phyloP scores from a whole-genome alignment of 2,888 invertebrate species.

The Brachyptera putata region DNA sequence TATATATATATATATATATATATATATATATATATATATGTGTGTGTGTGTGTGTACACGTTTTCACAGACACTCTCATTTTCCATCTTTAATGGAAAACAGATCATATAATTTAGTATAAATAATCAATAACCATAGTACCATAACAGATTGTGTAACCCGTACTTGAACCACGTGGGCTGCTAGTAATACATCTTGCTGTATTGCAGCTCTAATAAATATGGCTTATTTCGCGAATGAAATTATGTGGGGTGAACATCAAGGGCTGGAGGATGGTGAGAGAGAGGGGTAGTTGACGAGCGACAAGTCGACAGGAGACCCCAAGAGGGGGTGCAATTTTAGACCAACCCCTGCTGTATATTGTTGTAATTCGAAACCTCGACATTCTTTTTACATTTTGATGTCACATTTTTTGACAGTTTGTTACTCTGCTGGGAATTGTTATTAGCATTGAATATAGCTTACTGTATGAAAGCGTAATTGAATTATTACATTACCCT shows the following conservation, averaged over 20 bases:
- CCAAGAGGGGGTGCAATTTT: conserved; percentile 22
- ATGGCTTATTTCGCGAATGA: conserved; percentile 14
- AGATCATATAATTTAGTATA: too few species aligned
- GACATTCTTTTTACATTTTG: conserved; percentile 18
- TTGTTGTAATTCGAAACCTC: conserved; percentile 23
- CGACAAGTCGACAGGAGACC: conserved; percentile 17
- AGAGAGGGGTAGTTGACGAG: conserved; percentile 13
- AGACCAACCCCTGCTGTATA: conserved; percentile 21
- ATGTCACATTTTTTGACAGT: conserved; percentile 28
- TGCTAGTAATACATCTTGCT: too few species aligned
- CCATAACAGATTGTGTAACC: too few species aligned
- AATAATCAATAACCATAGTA: too few species aligned
- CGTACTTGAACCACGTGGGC: too few species aligned
- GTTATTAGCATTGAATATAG: conserved; percentile 17
- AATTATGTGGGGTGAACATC: conserved; percentile 19
- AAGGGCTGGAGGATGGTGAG: conserved; percentile 2
- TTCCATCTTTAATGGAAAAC: too few species aligned
- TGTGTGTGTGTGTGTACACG: too few species aligned
- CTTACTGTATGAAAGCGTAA: conserved; percentile 8
- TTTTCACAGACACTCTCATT: too few species aligned
- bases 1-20: too few species aligned
- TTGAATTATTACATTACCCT: conserved; percentile 10
- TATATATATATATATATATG: too few species aligned
- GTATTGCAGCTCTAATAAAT: conserved; percentile 17
- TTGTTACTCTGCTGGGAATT: conserved; percentile 10